Conservation (phyloP, 2,113 vertebrate genomes). For the Bufo bufo region DNA sequence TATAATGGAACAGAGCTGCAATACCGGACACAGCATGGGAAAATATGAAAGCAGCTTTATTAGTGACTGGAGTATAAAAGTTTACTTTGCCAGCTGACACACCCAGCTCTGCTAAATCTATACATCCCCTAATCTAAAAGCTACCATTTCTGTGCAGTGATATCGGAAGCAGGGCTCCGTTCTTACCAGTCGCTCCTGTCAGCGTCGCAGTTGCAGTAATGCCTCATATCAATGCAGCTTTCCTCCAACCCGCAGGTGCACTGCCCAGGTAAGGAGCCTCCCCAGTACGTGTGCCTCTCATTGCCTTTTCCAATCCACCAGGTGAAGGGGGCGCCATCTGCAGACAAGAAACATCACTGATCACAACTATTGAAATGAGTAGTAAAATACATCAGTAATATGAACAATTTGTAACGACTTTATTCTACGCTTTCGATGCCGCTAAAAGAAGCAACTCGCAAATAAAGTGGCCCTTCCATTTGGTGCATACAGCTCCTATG, state of each 20-base stretch:
- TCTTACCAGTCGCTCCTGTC: conserved; percentile 89
- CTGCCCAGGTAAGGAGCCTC: conserved; percentile 88
- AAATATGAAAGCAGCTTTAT: background rate
- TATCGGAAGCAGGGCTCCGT: background rate
- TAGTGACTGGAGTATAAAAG: background rate
- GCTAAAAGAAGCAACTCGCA: no score
- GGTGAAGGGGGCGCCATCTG: conserved; percentile 86
- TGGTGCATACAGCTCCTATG: no score
- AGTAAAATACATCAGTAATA: no score
- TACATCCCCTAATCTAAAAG: background rate
- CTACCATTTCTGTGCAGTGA: background rate
- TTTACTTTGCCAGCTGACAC: background rate
- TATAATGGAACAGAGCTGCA: background rate
- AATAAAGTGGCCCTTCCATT: no score
- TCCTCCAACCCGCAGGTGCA: conserved; percentile 94
- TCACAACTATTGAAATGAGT: no score
- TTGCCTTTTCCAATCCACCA: conserved; percentile 93
- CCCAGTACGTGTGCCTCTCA: conserved; percentile 92
- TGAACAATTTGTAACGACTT: no score
- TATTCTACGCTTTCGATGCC: no score
- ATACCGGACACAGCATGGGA: background rate
- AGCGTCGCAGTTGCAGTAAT: conserved; percentile 97
- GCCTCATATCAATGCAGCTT: conserved; percentile 90
- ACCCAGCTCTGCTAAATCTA: background rate
- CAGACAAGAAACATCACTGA: background rate